Percentiles rank a stretch among this genome's conserved stretches.
Evolutionary conservation across 2,888 invertebrate genomes (phyloP).

Genomic region (Eugnorisma glareosa): DNA sequence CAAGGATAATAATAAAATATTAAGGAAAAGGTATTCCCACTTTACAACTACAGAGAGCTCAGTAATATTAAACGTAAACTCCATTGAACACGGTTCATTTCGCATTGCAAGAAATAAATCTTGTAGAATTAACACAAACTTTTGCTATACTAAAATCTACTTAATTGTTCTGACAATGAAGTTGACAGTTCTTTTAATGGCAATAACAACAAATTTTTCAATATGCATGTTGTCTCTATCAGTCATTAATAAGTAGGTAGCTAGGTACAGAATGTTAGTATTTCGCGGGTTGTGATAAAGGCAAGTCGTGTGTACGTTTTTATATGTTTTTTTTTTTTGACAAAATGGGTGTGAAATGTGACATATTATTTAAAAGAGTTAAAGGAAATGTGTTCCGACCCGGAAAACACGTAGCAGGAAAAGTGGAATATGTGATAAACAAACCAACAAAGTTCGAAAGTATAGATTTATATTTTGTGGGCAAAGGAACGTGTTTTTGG

Average conservation of each 20-base stretch:
- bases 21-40: conserved; percentile 12
- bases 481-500: conserved; percentile 16
- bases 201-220: not conserved
- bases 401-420: not conserved
- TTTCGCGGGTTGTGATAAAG: not conserved
- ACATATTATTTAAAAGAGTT: conserved; percentile 5
- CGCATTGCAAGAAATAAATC: not conserved
- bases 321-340: no score
- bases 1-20: conserved; percentile 2
- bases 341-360: conserved; percentile 7
- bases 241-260: not conserved
- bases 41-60: not conserved
- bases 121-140: not conserved
- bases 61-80: not conserved
- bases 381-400: conserved; percentile 10
- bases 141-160: not conserved
- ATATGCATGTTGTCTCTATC: not conserved
- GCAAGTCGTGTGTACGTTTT: not conserved
- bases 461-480: conserved; percentile 12
- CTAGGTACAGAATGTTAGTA: not conserved
- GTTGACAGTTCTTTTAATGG: not conserved
- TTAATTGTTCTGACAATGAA: not conserved
- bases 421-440: conserved; percentile 1
- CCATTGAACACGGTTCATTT: conserved; percentile 5
- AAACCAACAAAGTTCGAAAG: conserved; percentile 17